These are phyloP conservation scores for Yponomeuta sedellus DNA, from an alignment of 2,888 invertebrate species.

Conservation along the genomic window DNA sequence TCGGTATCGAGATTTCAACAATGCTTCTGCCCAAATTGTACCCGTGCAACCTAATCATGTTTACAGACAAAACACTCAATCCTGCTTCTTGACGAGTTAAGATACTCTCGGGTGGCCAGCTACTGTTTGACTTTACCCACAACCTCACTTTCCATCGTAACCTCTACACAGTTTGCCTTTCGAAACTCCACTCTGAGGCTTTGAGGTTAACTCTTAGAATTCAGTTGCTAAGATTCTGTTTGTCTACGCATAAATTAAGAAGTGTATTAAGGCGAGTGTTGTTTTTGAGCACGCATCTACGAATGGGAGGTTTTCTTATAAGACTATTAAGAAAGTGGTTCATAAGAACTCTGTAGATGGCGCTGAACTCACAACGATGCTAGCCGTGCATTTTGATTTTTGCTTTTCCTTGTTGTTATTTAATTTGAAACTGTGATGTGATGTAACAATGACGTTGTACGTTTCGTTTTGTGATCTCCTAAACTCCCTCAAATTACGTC, in stretches of 20 bases:
- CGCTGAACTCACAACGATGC: no score
- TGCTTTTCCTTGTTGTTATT: no score
- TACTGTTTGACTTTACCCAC: slow-evolving; percentile 65
- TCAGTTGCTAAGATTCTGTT: background rate
- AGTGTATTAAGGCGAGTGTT: background rate
- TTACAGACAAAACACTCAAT: slow-evolving; percentile 58
- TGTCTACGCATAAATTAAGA: background rate
- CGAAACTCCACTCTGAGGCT: no score
- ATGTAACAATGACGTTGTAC: no score
- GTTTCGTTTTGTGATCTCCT: no score
- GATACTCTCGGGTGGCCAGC: slow-evolving; percentile 63
- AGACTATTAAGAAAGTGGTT: no score
- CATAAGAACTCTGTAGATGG: no score
- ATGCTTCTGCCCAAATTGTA: background rate
- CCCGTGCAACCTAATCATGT: slow-evolving; percentile 49
- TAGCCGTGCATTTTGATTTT: no score
- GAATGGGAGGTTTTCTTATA: background rate
- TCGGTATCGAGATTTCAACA: no score
- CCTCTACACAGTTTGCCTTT: background rate
- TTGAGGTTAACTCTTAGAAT: no score
- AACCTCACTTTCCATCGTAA: slow-evolving; percentile 26
- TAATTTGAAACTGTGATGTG: no score
- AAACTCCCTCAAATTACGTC: no score
- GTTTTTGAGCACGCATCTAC: background rate
- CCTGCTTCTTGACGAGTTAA: slow-evolving; percentile 42